A percentile compares a stretch with the other conserved stretches of the same genome.
Evolutionary conservation across 2,888 invertebrate species (phyloP).

Genomic region (Pristionchus mayeri): DNA sequence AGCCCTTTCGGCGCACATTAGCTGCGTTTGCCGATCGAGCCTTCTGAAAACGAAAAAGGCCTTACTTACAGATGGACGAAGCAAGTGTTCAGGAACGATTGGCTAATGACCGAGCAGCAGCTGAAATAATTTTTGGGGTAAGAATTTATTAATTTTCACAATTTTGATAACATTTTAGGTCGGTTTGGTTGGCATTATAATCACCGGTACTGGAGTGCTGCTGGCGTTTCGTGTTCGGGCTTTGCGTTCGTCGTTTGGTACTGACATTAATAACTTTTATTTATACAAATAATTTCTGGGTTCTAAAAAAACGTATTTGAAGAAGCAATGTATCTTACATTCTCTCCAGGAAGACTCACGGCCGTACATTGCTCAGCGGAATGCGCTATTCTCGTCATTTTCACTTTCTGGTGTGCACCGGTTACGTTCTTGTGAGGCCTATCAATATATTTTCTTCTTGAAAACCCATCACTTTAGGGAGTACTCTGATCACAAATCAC

Average conservation of each 20-base stretch:
- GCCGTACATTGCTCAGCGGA: slow-evolving; percentile 12
- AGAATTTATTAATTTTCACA: neutral
- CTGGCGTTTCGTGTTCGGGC: slow-evolving; percentile 15
- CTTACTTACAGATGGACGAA: too few species aligned
- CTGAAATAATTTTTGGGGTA: neutral
- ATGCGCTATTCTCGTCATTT: neutral
- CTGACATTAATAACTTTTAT: too few species aligned
- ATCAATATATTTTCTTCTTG: too few species aligned
- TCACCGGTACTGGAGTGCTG: slow-evolving; percentile 3
- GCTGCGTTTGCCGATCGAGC: too few species aligned
- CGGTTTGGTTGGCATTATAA: neutral
- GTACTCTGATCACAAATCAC: neutral
- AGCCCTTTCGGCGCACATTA: too few species aligned
- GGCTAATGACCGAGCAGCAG: neutral
- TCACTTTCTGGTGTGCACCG: slow-evolving; percentile 33
- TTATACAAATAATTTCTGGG: too few species aligned
- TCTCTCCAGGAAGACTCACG: neutral
- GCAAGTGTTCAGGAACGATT: neutral
- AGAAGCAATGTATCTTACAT: neutral
- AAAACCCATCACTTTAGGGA: neutral
- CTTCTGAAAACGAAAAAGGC: too few species aligned
- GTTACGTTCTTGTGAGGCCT: neutral
- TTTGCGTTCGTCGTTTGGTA: slow-evolving; percentile 19
- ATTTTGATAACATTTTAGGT: neutral
- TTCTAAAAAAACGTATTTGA: too few species aligned